Conservation (phyloP, 2,113 vertebrate genomes). For the Etheostoma cragini region DNA sequence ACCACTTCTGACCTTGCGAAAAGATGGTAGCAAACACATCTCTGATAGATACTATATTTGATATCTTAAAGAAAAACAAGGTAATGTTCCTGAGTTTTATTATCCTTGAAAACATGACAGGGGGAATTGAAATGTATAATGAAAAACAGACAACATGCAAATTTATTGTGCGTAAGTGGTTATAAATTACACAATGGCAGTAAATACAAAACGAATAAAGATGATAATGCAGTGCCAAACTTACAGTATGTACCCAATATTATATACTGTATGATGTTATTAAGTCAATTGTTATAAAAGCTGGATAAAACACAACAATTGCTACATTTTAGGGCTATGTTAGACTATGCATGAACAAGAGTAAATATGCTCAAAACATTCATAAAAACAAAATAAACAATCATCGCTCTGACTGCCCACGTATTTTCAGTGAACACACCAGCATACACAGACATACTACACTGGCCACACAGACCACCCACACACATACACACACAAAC, state of each 20-base stretch:
- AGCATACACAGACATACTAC: constrained; percentile 38
- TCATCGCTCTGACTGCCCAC: constrained; percentile 19
- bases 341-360: neutral
- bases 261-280: neutral
- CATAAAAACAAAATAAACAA: constrained; percentile 40
- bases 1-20: too few species aligned
- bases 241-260: neutral
- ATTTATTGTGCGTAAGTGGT: constrained; percentile 8
- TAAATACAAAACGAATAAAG: neutral
- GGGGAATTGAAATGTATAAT: neutral
- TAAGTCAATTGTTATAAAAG: neutral
- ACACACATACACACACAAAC: constrained; percentile 26
- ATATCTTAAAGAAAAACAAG: neutral
- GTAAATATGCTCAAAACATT: neutral
- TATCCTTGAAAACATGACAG: neutral
- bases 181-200: neutral
- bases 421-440: constrained; percentile 44
- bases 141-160: neutral
- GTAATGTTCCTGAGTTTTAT: neutral
- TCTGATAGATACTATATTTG: neutral
- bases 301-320: neutral
- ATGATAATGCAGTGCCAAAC: neutral
- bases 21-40: neutral
- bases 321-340: neutral
- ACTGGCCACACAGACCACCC: constrained; percentile 59